phyloP scores from a whole-genome alignment of 2,888 invertebrate species.

The Hetaerina titia region DNA sequence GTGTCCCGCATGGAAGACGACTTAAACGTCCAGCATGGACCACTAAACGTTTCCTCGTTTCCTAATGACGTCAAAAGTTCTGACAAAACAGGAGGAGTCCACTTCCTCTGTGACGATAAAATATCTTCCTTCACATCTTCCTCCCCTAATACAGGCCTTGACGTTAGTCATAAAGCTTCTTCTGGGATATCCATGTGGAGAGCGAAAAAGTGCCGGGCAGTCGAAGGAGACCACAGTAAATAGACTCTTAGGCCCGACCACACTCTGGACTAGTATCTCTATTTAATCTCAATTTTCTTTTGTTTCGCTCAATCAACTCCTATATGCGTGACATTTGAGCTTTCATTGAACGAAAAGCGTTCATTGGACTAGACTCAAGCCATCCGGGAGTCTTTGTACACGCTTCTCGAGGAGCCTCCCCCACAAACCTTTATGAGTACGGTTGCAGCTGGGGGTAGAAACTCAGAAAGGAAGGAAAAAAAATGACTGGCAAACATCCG shows the following conservation, averaged over 20 bases:
- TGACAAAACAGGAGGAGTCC: slow-evolving; percentile 2
- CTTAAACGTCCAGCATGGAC: neutral
- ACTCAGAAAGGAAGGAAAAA: neutral
- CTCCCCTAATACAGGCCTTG: neutral
- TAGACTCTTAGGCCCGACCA: neutral
- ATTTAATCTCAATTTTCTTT: neutral
- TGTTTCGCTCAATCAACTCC: neutral
- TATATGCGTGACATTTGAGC: neutral
- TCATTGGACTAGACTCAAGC: neutral
- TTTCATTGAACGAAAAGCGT: neutral
- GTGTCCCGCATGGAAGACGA: neutral
- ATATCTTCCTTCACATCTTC: neutral
- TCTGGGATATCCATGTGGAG: neutral
- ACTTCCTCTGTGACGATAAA: neutral
- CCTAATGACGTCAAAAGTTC: neutral
- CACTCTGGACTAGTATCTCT: neutral
- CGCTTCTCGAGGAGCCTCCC: neutral
- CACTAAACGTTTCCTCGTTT: neutral
- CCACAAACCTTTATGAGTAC: neutral
- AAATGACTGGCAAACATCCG: neutral
- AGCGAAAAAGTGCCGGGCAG: neutral
- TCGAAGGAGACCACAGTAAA: neutral
- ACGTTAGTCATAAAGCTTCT: neutral
- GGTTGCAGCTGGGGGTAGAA: neutral
- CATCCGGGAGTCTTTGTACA: neutral